Conservation (phyloP, 2,797 vertebrate species). For the Tympanoctomys barrerae region DNA sequence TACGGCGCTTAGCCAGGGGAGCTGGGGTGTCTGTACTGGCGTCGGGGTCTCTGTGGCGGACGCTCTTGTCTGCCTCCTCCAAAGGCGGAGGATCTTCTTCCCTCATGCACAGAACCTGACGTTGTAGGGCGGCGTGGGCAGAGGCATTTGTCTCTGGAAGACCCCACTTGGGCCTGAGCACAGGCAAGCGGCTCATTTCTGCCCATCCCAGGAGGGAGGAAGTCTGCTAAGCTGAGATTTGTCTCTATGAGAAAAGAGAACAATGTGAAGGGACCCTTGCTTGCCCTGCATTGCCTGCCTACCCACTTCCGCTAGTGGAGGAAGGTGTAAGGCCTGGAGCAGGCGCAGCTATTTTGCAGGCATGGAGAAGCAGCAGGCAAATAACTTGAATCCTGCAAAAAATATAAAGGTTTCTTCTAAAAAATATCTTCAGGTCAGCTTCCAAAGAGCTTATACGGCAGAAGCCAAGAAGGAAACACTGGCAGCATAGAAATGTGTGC, state of each 20-base stretch:
- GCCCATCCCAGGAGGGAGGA: constrained; percentile 28
- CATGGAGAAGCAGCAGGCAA: not conserved
- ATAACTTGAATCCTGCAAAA: constrained; percentile 9
- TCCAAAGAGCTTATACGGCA: not conserved
- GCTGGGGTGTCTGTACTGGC: no score
- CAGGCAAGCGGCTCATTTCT: not conserved
- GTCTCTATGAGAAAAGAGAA: not conserved
- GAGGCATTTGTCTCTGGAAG: not conserved
- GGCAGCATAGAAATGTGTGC: not conserved
- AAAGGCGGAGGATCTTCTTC: not conserved
- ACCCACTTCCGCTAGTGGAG: not conserved
- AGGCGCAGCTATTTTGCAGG: not conserved
- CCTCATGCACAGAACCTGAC: constrained; percentile 31
- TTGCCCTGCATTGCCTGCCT: not conserved
- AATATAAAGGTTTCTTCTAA: not conserved
- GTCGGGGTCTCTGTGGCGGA: not conserved
- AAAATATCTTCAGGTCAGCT: not conserved
- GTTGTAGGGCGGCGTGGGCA: not conserved
- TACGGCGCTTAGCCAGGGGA: not conserved
- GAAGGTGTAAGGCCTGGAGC: not conserved
- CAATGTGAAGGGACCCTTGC: not conserved
- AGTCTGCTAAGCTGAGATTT: not conserved
- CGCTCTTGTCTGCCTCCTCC: not conserved
- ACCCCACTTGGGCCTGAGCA: not conserved
- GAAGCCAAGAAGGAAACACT: not conserved